Evolutionary conservation across 2,113 vertebrate species (phyloP), one percentile per base, ranked within the genome.

Genomic region (Platysteira castanea): DNA sequence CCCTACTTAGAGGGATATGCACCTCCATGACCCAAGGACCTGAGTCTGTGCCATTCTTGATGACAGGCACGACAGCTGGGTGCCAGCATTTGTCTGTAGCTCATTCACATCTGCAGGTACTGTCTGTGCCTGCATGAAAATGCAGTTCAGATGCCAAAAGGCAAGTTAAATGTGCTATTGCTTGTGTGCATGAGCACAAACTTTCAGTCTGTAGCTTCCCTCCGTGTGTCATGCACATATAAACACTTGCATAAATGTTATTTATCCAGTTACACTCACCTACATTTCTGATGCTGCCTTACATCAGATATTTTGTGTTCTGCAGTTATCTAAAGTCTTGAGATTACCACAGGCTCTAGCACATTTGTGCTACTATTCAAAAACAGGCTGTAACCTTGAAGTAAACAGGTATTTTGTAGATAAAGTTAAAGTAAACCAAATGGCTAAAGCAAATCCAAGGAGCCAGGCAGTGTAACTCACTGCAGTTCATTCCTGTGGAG

Each of bases 401-500:
- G 46, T 86, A 92, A 94, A 82, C 53, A 33, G 37, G 79, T 57
- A 53, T 41, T 91, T 33, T 33, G 12, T 7, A 87, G 93, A 93
- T 87, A 95, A 87, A 42, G 19, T 67, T 81, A 89, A 84, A 95
- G 47, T 87, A 96, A 95, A 94, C 78, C 26, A 46, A 73, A 76
- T 20, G 22, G 30, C 44, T 91, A n/a, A 56, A 91, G 30, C n/a
- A 54, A 76, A 39, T 63, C 19, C 78, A 64, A 64, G 70, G 61
- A 71, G 23, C 27, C 65, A 82, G 61, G 64, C 57, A 84, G 61
- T 71, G 70, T 24, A 77, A 63, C 15, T 90, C 5, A 0, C 47
- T 56, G 61, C 18, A 44, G 18, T 33, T 92, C 30, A 14, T 23
- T 78, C 47, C 54, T 39, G 15, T 2, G 9, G 46, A 84, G 35